Conservation (phyloP, 2,888 invertebrate species). For the Pyrocoelia pectoralis region DNA sequence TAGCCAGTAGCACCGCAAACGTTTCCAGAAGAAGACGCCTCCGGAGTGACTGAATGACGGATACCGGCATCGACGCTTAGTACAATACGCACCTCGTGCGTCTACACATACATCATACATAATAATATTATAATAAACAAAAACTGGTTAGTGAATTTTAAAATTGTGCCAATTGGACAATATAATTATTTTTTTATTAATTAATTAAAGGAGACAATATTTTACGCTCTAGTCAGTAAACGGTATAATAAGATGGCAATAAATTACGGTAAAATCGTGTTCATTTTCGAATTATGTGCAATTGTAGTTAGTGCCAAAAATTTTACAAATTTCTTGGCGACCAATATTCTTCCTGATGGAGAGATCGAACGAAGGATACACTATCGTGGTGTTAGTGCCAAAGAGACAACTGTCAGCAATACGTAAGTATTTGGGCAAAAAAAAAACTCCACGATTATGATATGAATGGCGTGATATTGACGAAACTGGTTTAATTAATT, state of each 20-base stretch:
- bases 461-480: no score
- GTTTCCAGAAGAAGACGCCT: constrained; percentile 49
- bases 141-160: constrained; percentile 8
- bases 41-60: neutral
- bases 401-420: constrained; percentile 70
- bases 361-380: constrained; percentile 73
- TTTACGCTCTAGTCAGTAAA: neutral
- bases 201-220: no score
- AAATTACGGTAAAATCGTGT: constrained; percentile 8
- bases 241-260: neutral
- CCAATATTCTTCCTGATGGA: constrained; percentile 73
- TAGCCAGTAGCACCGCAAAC: constrained; percentile 49
- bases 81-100: neutral
- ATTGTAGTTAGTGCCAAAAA: constrained; percentile 15
- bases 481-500: no score
- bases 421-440: constrained; percentile 57
- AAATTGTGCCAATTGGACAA: neutral
- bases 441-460: no score
- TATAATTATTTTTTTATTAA: constrained; percentile 5
- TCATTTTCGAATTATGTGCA: constrained; percentile 8
- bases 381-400: constrained; percentile 70
- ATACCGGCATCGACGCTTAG: neutral
- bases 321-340: constrained; percentile 69
- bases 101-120: neutral
- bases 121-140: no score